phyloP scores from a whole-genome alignment of 92 coral and sea anemone species.

The Palythoa grandiflora region DNA sequence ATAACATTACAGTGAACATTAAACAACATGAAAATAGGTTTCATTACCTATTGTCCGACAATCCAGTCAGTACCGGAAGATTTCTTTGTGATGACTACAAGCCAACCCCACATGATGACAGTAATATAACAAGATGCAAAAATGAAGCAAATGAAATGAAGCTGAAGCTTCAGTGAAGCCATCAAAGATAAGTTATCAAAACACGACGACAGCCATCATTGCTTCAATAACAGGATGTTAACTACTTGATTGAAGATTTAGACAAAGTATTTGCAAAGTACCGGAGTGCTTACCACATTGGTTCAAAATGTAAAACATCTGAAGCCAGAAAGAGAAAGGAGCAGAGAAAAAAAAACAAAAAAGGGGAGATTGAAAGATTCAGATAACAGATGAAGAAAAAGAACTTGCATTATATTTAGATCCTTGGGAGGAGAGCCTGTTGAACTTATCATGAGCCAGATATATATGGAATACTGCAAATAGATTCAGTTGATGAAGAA shows the following conservation, averaged over 20 bases:
- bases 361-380: slow-evolving; percentile 12
- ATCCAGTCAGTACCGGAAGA: slow-evolving; percentile 21
- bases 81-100: slow-evolving; percentile 47
- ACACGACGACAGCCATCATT: slow-evolving; percentile 57
- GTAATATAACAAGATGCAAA: slow-evolving; percentile 25
- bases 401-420: background rate
- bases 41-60: slow-evolving; percentile 15
- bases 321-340: slow-evolving; percentile 48
- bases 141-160: slow-evolving; percentile 47
- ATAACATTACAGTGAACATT: slow-evolving; percentile 17
- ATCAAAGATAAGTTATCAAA: slow-evolving; percentile 46
- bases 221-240: slow-evolving; percentile 28
- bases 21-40: slow-evolving; percentile 12
- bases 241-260: slow-evolving; percentile 24
- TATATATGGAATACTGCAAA: too few species aligned
- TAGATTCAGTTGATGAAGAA: too few species aligned
- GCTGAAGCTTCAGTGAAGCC: slow-evolving; percentile 45
- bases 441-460: too few species aligned
- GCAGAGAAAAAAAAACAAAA: background rate
- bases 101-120: slow-evolving; percentile 48
- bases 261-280: slow-evolving; percentile 12
- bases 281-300: slow-evolving; percentile 49
- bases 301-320: slow-evolving; percentile 58
- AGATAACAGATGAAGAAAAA: slow-evolving; percentile 14
- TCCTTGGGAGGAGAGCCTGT: too few species aligned